Base-by-base conservation (phyloP, 2,113 vertebrate genomes). In the Piprites chloris region DNA sequence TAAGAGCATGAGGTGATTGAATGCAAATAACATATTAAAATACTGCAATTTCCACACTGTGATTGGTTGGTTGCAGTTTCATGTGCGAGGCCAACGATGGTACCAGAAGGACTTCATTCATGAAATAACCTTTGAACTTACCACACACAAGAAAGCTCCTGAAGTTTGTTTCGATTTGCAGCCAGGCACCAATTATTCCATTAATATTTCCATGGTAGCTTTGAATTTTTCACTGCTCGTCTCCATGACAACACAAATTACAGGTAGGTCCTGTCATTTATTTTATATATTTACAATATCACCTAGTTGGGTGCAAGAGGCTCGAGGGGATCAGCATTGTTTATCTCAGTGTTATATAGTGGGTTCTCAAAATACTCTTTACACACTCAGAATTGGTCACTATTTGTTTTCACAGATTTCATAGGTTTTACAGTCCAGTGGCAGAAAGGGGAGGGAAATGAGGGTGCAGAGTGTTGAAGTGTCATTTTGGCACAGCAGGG, bases 141-240 rank as follows among this genome's bases (percentile, higher is more conserved):
- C 93, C 32, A 98, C 98, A 35, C 89, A 91, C 50, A 97, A 97
- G 27, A 94, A 96, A 33, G 68, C 87, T 89, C 98, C 98, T 39
- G 95, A 98, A 68, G 39, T 99, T 56, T 99, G 99, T 95, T 97
- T 99, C 85, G 97, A 98, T 85, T 97, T 99, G 91, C 97, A 96
- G 28, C 98, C 98, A 7, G 98, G 98, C 68, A 99, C 99, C 91
- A 99, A 99, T 97, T 99, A 99, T 96, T 99, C 97, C 56, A 93
- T 99, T 95, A 98, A 98, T 55, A 85, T 99, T 78, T 98, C 97
- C 49, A 98, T 99, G 63, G 26, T 96, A 74, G 98, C 98, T 37
- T 87, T 97, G 62, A 95, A 96, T 84, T 96, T 96, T 91, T 97
- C 94, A n/a, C 53, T 92, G 39, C 93, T 72, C 9, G 26, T 98